Evolutionary conservation across 2,888 invertebrate species (phyloP), one percentile per base, ranked within the genome.

Genomic region (Horisme vitalbata): DNA sequence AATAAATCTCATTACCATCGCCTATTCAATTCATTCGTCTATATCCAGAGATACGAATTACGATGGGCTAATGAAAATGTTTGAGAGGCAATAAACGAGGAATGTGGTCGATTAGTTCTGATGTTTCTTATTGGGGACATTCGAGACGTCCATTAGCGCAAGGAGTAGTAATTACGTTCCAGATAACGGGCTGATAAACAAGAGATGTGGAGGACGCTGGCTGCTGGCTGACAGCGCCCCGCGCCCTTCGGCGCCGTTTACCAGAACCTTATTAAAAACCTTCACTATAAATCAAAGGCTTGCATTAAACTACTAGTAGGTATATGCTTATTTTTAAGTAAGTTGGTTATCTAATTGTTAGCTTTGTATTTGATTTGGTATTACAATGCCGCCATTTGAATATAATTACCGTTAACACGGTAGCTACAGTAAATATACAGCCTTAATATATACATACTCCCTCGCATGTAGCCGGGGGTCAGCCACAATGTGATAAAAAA

Each of bases 51-150:
- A 23, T n/a, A 23, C 9, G 4, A 26, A 11, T 26, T n/a, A 11
- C 10, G 10, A 2, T 2, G 24, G 10, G 1, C 26, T 12, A 28
- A 28, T 28, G 12, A 12, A 28, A 28, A 12, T 12, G 13, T 12
- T 12, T 8, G 30, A 11, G 11, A 7, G 3, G 35, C 13, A 36
- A 28, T 35, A 12, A 12, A 18, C 9, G 12, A 31, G 35, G 35
- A 43, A 35, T 31, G 35, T 31, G 34, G 10, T 14, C n/a, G 8
- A 43, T 43, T 43, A 30, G 28, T 8, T 8, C 13, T 34, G 21
- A 43, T 33, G 28, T 34, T n/a, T 27, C 11, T 34, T 34, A 14
- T 41, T 33, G 41, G 33, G 15, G 35, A 35, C 35, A 36, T 31
- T 21, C 8, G 37, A 30, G 13, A 23, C 28, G 35, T 35, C 23